Percentiles rank a stretch among this genome's conserved stretches.
Conservation (phyloP, 2,113 vertebrate genomes). For the Saiga tatarica region DNA sequence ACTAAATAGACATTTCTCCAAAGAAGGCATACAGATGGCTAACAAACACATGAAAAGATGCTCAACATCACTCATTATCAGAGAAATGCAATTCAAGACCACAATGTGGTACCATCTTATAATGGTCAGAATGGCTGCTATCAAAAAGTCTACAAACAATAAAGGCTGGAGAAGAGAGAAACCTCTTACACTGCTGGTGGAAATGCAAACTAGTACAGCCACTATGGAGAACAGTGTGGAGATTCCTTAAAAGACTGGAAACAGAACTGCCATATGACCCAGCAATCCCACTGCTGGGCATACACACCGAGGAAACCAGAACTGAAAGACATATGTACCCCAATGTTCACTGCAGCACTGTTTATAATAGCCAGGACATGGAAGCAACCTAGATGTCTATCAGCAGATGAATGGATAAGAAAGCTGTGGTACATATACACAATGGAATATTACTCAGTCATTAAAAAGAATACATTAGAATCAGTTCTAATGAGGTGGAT, state of each 20-base stretch:
- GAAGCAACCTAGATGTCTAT: background rate
- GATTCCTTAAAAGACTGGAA: background rate
- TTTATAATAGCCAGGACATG: background rate
- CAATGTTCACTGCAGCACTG: background rate
- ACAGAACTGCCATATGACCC: background rate
- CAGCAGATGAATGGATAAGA: background rate
- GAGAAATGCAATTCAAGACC: background rate
- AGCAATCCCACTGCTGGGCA: background rate
- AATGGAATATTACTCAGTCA: background rate
- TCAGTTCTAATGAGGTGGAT: background rate
- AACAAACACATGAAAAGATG: background rate
- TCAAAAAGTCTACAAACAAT: background rate
- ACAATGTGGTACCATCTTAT: background rate
- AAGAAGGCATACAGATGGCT: background rate
- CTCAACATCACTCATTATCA: background rate
- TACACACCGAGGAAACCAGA: background rate
- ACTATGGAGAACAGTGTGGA: background rate
- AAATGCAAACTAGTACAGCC: background rate
- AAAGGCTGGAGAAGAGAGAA: background rate
- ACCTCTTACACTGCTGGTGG: background rate
- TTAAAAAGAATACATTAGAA: background rate
- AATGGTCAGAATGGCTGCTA: background rate
- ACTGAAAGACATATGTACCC: background rate
- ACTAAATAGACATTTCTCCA: background rate
- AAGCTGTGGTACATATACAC: background rate